These are phyloP conservation scores for Drosophila infuscata DNA, from an alignment of 2,888 invertebrate species.

Conservation along the genomic window DNA sequence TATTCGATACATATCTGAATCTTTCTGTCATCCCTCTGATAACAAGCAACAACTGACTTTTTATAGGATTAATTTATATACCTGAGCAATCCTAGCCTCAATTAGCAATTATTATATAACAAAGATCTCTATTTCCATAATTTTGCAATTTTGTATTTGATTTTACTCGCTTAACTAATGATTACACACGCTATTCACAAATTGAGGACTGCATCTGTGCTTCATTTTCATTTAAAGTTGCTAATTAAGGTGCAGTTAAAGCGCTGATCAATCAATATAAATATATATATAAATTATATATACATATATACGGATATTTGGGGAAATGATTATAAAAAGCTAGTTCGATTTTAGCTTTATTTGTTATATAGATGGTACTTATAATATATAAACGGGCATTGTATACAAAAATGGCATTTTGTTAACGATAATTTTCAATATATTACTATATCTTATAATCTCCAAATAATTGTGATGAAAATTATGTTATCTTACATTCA, in stretches of 20 bases:
- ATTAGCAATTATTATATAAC: background rate
- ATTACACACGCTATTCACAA: conserved; percentile 9
- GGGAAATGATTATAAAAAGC: background rate
- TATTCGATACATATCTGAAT: conserved; percentile 10
- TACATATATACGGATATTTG: background rate
- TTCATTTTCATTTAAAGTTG: conserved; percentile 1
- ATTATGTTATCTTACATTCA: too few species aligned
- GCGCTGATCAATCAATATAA: background rate
- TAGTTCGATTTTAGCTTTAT: background rate
- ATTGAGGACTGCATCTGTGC: background rate
- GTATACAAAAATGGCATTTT: background rate
- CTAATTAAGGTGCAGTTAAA: conserved; percentile 14
- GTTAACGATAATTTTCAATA: background rate
- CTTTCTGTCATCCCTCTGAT: background rate
- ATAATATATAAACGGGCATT: background rate
- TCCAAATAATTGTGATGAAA: background rate
- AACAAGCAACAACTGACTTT: background rate
- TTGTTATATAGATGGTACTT: background rate
- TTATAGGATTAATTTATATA: background rate
- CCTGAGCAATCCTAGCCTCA: background rate
- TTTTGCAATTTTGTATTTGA: conserved; percentile 1
- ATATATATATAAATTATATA: background rate
- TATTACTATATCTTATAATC: background rate
- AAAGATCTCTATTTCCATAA: background rate
- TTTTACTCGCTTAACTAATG: background rate